Evolutionary conservation across 2,797 vertebrate genomes (phyloP), one percentile per base, ranked within the genome.

Genomic region (Xyrichtys novacula): DNA sequence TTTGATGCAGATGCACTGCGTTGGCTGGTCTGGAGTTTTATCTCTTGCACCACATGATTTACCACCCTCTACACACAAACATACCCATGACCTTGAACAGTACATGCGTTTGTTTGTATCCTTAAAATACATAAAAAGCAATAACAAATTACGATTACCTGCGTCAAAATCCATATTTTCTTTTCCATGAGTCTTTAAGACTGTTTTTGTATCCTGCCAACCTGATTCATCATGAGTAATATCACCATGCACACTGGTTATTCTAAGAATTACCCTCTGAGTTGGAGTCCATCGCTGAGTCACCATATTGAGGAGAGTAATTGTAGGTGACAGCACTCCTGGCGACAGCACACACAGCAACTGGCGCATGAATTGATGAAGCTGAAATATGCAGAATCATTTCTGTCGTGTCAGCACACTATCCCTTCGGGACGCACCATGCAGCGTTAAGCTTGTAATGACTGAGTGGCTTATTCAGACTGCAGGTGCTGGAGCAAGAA

Each of bases 381-480:
- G 73, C 76, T 74, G 79, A 88, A 87, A 85, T 76, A 85, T 85
- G 85, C 82, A 49, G 70, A 81, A 84, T 90, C 87, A 90, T 89
- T 66, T 69, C 76, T 74, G 76, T 72, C 68, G 85, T 84, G 81
- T 87, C 86, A 89, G 85, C 84, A 84, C 58, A 64, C 6, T 49
- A 59, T 65, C 65, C 62, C 77, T 81, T 46, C 67, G 83, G 71
- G 77, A 79, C 70, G 65, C 74, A 63, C 70, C 47, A 10, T 14
- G 43, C 43, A 60, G 57, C 2, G 5, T 54, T 80, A 65, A 84
- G 78, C 73, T 54, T 42, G 47, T 84, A 90, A 87, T 80, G 82
- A 78, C 56, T 32, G 58, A 66, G 68, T 60, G 63, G 52, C 42
- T 71, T 44, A 32, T 53, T 70, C 59, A 71, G 66, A 78, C 25